A percentile compares a stretch with the other conserved stretches of the same genome.
Conservation (phyloP, 1,140 invertebrate genomes). For the Trypoxylus dichotomus region DNA sequence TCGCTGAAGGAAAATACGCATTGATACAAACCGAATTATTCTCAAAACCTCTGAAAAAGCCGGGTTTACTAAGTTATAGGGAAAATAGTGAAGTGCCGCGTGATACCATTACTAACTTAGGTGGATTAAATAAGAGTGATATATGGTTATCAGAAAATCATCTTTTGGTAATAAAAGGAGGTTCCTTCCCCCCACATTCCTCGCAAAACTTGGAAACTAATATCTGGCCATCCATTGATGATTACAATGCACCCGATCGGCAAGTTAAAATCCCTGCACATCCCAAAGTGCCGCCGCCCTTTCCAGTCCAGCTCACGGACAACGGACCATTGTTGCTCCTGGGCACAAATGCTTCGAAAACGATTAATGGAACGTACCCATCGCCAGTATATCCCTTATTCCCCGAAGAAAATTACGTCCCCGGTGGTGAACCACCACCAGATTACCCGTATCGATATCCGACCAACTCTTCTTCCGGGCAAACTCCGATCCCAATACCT, state of each 20-base stretch:
- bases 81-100: conserved; percentile 75
- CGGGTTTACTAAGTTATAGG: conserved; percentile 79
- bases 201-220: conserved; percentile 43
- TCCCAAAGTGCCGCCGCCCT: conserved; percentile 74
- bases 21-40: conserved; percentile 85
- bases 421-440: conserved; percentile 48
- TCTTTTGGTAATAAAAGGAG: conserved; percentile 79
- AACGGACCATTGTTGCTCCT: conserved; percentile 76
- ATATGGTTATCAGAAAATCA: conserved; percentile 90
- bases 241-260: conserved; percentile 76
- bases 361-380: conserved; percentile 61
- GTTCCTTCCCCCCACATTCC: conserved; percentile 61
- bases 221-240: conserved; percentile 78
- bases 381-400: conserved; percentile 59
- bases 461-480: conserved; percentile 64
- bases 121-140: conserved; percentile 79
- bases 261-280: conserved; percentile 68
- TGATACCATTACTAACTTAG: conserved; percentile 76
- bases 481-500: conserved; percentile 62
- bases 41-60: conserved; percentile 64
- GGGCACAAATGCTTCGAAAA: conserved; percentile 64
- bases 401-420: conserved; percentile 50
- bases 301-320: conserved; percentile 81
- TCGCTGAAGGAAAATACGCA: conserved; percentile 86
- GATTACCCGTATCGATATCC: conserved; percentile 55